phyloP scores from a whole-genome alignment of 2,888 invertebrate species.

The Nebria brevicollis region DNA sequence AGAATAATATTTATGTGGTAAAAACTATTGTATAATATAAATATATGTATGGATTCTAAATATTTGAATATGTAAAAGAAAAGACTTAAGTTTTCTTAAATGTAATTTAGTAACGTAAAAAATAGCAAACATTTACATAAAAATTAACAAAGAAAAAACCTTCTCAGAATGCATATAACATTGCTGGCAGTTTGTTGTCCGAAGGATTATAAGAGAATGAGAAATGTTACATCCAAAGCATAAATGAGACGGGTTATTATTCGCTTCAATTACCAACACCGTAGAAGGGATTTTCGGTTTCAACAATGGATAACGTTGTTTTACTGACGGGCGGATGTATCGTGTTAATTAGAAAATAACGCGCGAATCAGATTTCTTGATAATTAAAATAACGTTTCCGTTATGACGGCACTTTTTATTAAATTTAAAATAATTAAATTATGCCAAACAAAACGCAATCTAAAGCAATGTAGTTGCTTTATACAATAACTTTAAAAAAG shows the following conservation, averaged over 20 bases:
- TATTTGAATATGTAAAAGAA: no score
- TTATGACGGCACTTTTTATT: not conserved
- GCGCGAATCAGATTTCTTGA: conserved; percentile 7
- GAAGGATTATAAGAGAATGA: conserved; percentile 8
- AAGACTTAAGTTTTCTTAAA: no score
- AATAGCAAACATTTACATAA: no score
- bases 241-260: conserved; percentile 14
- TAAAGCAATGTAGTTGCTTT: no score
- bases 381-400: conserved; percentile 20
- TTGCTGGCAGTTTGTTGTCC: conserved; percentile 10
- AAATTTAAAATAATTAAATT: not conserved
- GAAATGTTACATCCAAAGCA: not conserved
- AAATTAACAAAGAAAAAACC: no score
- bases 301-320: conserved; percentile 5
- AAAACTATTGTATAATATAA: no score
- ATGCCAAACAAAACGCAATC: no score
- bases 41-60: no score
- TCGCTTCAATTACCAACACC: conserved; percentile 7
- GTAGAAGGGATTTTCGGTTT: not conserved
- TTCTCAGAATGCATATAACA: not conserved
- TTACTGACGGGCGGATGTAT: conserved; percentile 16
- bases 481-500: no score
- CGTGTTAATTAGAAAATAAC: conserved; percentile 30
- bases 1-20: no score
- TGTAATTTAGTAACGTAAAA: no score